Conservation (phyloP, 2,888 invertebrate species). For the Scaptomyza cyrtandrae region DNA sequence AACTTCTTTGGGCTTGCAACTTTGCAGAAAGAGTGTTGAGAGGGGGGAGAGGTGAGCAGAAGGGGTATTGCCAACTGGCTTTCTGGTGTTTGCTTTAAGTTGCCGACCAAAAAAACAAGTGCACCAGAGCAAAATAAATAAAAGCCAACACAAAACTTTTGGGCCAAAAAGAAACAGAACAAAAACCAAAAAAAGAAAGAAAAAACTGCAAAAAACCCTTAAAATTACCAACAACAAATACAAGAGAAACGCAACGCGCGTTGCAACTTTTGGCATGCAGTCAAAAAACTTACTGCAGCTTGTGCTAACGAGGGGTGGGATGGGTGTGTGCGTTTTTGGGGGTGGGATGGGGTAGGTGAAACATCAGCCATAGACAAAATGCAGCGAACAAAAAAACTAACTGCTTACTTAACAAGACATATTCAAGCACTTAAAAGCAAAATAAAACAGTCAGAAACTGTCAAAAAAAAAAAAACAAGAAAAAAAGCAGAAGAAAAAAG, state of each 20-base stretch:
- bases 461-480: neutral
- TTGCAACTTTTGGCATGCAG: slow-evolving; percentile 67
- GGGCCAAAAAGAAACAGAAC: slow-evolving; percentile 19
- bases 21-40: neutral
- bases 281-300: slow-evolving; percentile 20
- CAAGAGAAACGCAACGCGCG: slow-evolving; percentile 41
- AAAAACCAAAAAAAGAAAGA: slow-evolving; percentile 13
- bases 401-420: slow-evolving; percentile 78
- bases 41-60: neutral
- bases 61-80: slow-evolving; percentile 26
- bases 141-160: slow-evolving; percentile 64
- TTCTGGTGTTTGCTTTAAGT: slow-evolving; percentile 68
- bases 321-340: neutral
- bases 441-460: slow-evolving; percentile 59
- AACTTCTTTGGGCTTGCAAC: slow-evolving; percentile 45
- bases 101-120: slow-evolving; percentile 5
- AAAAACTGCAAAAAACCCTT: slow-evolving; percentile 1
- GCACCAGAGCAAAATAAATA: slow-evolving; percentile 59
- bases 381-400: slow-evolving; percentile 67
- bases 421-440: slow-evolving; percentile 80
- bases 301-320: slow-evolving; percentile 2
- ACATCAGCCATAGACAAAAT: slow-evolving; percentile 42
- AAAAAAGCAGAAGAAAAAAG: too few relatives aligned
- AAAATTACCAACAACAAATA: slow-evolving; percentile 13
- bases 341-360: slow-evolving; percentile 3